phyloP scores from a whole-genome alignment of 2,888 invertebrate genomes.

The Amaurobius ferox region DNA sequence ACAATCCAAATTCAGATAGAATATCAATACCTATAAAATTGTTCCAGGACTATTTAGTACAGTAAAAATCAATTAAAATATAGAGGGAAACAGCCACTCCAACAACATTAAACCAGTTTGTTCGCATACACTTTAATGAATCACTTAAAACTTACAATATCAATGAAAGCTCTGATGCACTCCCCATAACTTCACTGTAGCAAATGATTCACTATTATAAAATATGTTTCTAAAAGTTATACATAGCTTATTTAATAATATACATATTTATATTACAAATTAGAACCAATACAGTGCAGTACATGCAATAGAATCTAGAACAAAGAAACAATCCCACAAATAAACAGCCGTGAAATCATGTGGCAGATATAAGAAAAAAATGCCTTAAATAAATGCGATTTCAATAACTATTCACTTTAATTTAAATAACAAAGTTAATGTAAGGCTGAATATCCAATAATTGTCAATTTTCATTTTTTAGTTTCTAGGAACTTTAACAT shows the following conservation, averaged over 20 bases:
- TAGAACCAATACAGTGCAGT: background rate
- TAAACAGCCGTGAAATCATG: constrained; percentile 11
- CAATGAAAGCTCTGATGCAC: constrained; percentile 12
- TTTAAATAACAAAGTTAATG: no score
- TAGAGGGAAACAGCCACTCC: background rate
- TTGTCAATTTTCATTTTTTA: no score
- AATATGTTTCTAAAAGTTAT: background rate
- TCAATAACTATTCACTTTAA: no score
- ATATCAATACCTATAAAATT: background rate
- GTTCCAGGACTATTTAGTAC: background rate
- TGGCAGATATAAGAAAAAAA: background rate
- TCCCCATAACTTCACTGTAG: background rate
- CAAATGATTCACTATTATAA: constrained; percentile 1
- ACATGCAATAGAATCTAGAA: constrained; percentile 8
- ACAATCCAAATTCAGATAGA: background rate
- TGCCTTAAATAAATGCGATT: no score
- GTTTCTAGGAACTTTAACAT: no score
- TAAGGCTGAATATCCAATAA: no score
- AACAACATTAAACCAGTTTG: background rate
- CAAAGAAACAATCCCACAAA: constrained; percentile 5
- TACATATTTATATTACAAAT: background rate
- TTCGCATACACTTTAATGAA: background rate
- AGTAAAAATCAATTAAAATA: constrained; percentile 1
- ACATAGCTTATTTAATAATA: constrained; percentile 2
- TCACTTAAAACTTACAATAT: constrained; percentile 7